These are phyloP conservation scores for Drosophila pallidifrons DNA, from an alignment of 1,140 invertebrate species.

Conservation along the genomic window DNA sequence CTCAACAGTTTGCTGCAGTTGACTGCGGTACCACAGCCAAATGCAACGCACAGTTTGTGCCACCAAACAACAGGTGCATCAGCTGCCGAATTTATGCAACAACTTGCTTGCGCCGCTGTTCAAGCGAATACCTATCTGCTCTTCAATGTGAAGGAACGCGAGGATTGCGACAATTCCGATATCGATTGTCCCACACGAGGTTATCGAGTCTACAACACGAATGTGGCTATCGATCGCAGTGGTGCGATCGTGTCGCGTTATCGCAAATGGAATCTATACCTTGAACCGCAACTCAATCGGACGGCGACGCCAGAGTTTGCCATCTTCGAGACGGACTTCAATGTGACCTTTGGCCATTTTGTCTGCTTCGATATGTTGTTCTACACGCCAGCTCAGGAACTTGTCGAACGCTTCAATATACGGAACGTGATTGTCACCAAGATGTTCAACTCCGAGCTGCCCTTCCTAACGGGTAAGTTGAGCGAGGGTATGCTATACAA, in stretches of 20 bases:
- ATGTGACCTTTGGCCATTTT: conserved; percentile 92
- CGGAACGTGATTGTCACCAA: conserved; percentile 90
- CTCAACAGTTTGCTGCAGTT: conserved; percentile 78
- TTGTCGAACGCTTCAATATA: conserved; percentile 83
- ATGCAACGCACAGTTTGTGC: conserved; percentile 44
- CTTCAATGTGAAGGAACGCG: conserved; percentile 90
- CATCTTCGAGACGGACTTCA: conserved; percentile 92
- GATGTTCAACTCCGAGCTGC: conserved; percentile 90
- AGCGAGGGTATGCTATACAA: not conserved
- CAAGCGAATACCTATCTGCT: conserved; percentile 86
- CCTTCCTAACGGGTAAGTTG: conserved; percentile 88
- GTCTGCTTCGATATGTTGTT: conserved; percentile 93
- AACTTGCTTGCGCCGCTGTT: conserved; percentile 67
- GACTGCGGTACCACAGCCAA: conserved; percentile 58
- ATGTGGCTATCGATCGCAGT: conserved; percentile 89
- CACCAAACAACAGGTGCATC: not conserved
- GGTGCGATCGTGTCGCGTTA: conserved; percentile 88
- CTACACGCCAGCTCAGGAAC: conserved; percentile 86
- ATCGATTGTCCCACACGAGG: conserved; percentile 70
- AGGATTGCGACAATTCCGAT: conserved; percentile 77
- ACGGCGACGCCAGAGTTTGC: conserved; percentile 84
- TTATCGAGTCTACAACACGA: conserved; percentile 88
- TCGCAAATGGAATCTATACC: conserved; percentile 91
- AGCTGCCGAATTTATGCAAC: conserved; percentile 53
- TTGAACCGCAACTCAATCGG: conserved; percentile 60